Percentiles rank a stretch among this genome's conserved stretches.
phyloP scores from a whole-genome alignment of 2,797 vertebrate species.

The Mormyrops boulengeri region DNA sequence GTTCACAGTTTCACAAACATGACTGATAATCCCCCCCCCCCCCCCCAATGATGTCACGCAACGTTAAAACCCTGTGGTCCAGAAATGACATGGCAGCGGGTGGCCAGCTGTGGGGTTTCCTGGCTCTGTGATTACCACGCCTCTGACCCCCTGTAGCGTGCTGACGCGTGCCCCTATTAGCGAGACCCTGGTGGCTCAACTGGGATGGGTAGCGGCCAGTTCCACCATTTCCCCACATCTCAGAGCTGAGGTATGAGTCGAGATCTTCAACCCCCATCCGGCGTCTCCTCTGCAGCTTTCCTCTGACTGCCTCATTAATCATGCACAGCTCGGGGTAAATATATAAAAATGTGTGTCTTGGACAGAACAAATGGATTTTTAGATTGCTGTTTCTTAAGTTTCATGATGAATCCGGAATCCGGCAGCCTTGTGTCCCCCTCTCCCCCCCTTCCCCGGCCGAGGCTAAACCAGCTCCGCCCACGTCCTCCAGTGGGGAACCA shows the following conservation, averaged over 20 bases:
- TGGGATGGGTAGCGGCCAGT: background rate
- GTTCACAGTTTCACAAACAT: background rate
- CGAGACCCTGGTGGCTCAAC: background rate
- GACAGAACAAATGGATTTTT: background rate
- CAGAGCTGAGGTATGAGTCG: background rate
- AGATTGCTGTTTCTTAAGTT: background rate
- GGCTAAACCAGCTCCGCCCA: background rate
- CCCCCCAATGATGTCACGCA: background rate
- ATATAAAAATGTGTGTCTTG: background rate
- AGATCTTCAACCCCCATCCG: background rate
- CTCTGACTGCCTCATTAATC: background rate
- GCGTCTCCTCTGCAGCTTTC: background rate
- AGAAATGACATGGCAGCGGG: background rate
- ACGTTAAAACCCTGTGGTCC: constrained; percentile 7
- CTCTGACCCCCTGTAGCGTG: background rate
- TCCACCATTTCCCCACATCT: background rate
- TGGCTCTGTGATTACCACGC: constrained; percentile 10
- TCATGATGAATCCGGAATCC: background rate
- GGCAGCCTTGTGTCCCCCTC: background rate
- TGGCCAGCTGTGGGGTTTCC: constrained; percentile 10
- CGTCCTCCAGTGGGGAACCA: background rate
- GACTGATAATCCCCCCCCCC: background rate
- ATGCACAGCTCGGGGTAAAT: background rate
- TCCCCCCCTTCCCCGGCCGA: background rate
- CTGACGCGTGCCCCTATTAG: constrained; percentile 5